Base-by-base conservation (phyloP, 30 jellyfish, hydroid and myxozoan species). In the Turritopsis rubra region DNA sequence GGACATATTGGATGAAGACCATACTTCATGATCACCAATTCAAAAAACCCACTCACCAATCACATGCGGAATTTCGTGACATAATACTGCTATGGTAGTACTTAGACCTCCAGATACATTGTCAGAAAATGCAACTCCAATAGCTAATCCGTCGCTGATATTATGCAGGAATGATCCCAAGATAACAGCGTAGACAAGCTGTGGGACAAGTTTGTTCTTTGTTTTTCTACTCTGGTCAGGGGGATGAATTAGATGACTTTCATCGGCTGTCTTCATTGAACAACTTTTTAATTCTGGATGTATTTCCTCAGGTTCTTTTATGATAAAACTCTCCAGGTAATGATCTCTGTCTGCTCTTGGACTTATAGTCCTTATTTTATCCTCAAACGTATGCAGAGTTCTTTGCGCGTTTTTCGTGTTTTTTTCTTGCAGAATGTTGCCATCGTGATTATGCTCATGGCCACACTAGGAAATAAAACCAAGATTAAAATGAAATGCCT, bases 121-220 rank as follows among this genome's bases (percentile, higher is more conserved):
- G 52, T 94, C 97, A 1, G 97, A 95, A 83, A 86, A 91, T 75
- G 97, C 84, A 7, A 94, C 97, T 1, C 97, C 97, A 78, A 91
- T 87, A 8, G 97, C 97, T 18, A 91, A 41, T 7, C 97, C 97
- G 83, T 91, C 97, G 7, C 95, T 91, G 8, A 91, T 53, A 72
- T 86, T 91, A 65, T 91, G 97, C 85, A 86, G 19, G 53, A 87
- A 81, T 8, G 88, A 95, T 16, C 95, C 92, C 30, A 86, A 82
- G 71, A 73, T 16, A 29, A 91, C 73, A 95, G 87, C 87, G 93
- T 94, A 91, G 25, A 86, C 97, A 13, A 91, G 76, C 26, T 83
- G 82, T 18, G 97, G 95, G 24, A 91, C 53, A 24, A 31, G 81
- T 52, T 81, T 78, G 13, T 7, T 28, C 18, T 30, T 53, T 18